Evolutionary conservation across 2,888 invertebrate genomes (phyloP), one percentile per base, ranked within the genome.

Genomic region (Ennomos fuscantarius): DNA sequence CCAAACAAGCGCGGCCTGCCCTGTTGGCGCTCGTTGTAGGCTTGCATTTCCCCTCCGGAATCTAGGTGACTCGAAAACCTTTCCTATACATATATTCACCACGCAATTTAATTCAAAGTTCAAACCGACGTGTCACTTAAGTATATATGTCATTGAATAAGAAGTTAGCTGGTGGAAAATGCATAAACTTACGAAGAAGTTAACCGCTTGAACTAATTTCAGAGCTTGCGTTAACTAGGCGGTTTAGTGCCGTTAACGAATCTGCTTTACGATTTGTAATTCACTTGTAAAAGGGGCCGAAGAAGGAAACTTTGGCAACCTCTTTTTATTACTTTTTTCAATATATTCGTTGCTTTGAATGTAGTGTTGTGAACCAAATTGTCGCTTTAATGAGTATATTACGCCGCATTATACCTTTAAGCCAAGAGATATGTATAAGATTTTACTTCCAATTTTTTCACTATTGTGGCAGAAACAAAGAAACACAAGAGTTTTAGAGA

Each of bases 1-100:
- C 80, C 83, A 84, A 86, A 84, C 83, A 85, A 78, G 72, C 73
- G 71, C 73, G 63, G 73, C 72, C 73, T 70, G 66, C 65, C 67
- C 57, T 66, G 62, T 69, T 70, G 71, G 66, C 69, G 70, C 73
- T 73, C 70, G 73, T 77, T 76, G 33, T 49, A 52, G 77, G 74
- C 75, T 74, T 74, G 74, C 73, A 74, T 72, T 73, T 73, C 72
- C 55, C 73, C 69, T 61, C 73, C 72, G 72, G 73, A 73, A 73
- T 70, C 70, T 73, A 74, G 68, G 65, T 64, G 73, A 73, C 74
- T 73, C 57, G 63, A 65, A 70, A 67, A 74, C 73, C 68, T 68
- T 60, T 60, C 68, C 65, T 72, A 73, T 75, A 78, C 73, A 70
- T 75, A 78, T 73, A 70, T 72, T 76, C 63, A 63, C 58, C 58